Base-by-base conservation (phyloP, 2,888 invertebrate genomes). In the Zelleria hepariella region DNA sequence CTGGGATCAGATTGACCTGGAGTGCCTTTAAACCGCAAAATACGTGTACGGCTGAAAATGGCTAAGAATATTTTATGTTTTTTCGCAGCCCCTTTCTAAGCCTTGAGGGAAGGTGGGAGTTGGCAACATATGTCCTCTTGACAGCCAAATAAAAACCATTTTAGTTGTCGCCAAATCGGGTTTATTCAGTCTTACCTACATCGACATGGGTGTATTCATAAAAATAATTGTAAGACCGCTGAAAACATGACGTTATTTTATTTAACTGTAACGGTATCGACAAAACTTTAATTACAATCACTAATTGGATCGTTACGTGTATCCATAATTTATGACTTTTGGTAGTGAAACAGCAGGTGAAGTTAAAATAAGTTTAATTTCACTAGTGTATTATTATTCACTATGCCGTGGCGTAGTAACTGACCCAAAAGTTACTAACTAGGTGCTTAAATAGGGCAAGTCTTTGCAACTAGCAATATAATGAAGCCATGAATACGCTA, bases 1-100 rank as follows among this genome's bases (percentile, higher is more conserved):
- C 76, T 73, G 71, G 70, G 64, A 67, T 70, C 73, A 72, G 78
- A 71, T 62, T 77, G 77, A 77, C 75, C 78, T 72, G 68, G 68
- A 73, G 74, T 68, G 67, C 71, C 67, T 71, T 65, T 68, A 68
- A 74, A 71, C 71, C 73, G 68, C 68, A 68, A 71, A 69, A 69
- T 49, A 49, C 49, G 49, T 15, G 32, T 42, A 42, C 32, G 32
- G 15, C 10, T 42, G 32, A 42, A 42, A 42, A 42, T 42, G 32
- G 32, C 32, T 42, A 42, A 15, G 32, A 42, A 42, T 42, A 42
- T 42, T 42, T 42, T 42, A 42, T 42, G 15, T 42, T 42, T 42
- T 42, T 42, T 42, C 32, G 15, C 32, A 15, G 15, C 32, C 32
- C 15, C 15, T 42, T 42, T 42, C 32, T 42, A 42, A 42, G 32